Base-by-base conservation (phyloP, 2,888 invertebrate genomes). In the Phanerotoma sp. region DNA sequence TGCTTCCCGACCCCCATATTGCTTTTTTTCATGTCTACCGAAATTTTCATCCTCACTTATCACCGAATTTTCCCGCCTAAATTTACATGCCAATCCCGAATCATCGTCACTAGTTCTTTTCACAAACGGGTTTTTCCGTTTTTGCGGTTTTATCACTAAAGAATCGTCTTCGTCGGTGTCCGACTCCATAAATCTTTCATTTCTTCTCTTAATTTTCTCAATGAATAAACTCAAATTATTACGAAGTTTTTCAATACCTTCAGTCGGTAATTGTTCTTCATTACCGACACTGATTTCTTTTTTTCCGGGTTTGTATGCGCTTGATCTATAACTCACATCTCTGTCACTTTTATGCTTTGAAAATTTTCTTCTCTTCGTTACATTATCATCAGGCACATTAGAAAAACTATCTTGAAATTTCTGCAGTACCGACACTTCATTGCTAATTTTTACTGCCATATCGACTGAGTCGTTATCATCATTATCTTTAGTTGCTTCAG, bases 161-260 rank as follows among this genome's bases (percentile, higher is more conserved):
- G 60, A 50, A 54, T 44, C 44, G 22, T 68, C 70, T 25, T 33
- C 46, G 15, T 71, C 68, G 21, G 64, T 64, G 55, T 68, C 63
- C 5, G 59, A 53, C 20, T 66, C 67, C 11, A 60, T 49, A 10
- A 45, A 47, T 40, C 56, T 66, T 5, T 64, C 66, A 51, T 73
- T 74, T 51, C 62, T 57, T 42, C 21, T 65, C 16, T 63, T 62
- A 11, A 69, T 50, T 51, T 65, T 65, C 22, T 70, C 70, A 40
- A 75, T 69, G 40, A 72, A 71, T 33, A 66, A 32, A 54, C 66
- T 71, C 13, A 75, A 50, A 50, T 72, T 55, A 42, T 67, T 65
- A 53, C 65, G 70, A 3, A 33, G 22, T 22, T 25, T 52, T 37
- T 9, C 10, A 35, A 35, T 15, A 13, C 13, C 13, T 13, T n/a